Evolutionary conservation across 23 tunicate genomes (phyloP).

Genomic region (Halocynthia roretzi): DNA sequence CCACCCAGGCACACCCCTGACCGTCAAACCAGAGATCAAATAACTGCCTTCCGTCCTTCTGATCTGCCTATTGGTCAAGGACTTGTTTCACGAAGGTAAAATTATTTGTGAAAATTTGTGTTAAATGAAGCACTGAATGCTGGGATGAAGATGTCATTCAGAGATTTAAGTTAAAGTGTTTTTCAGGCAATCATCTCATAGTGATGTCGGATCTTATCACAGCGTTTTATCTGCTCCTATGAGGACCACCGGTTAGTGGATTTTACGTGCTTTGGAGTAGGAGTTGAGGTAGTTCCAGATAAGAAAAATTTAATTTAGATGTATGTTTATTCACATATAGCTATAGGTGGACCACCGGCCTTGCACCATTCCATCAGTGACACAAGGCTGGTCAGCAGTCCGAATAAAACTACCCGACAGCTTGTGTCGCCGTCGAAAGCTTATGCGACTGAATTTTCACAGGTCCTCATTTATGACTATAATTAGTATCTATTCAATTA

Average conservation of each 20-base stretch:
- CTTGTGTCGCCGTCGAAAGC: constrained; percentile 71
- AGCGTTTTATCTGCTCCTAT: constrained; percentile 56
- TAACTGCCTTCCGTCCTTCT: constrained; percentile 76
- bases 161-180: neutral
- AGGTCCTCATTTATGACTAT: constrained; percentile 10
- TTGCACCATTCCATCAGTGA: constrained; percentile 81
- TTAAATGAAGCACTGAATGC: neutral
- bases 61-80: constrained; percentile 76
- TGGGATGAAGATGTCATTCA: neutral
- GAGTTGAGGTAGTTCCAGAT: neutral
- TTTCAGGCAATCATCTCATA: constrained; percentile 60
- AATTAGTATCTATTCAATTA: no score
- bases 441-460: constrained; percentile 67
- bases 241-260: constrained; percentile 41
- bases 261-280: neutral
- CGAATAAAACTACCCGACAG: constrained; percentile 27
- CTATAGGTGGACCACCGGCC: constrained; percentile 56
- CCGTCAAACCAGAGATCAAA: constrained; percentile 69
- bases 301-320: neutral
- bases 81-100: neutral
- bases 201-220: constrained; percentile 62
- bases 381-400: constrained; percentile 58
- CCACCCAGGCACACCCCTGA: constrained; percentile 69
- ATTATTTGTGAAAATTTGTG: no score
- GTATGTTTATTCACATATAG: neutral